Evolutionary conservation across 2,797 vertebrate genomes (phyloP).

Genomic region (Sebastes miniatus): DNA sequence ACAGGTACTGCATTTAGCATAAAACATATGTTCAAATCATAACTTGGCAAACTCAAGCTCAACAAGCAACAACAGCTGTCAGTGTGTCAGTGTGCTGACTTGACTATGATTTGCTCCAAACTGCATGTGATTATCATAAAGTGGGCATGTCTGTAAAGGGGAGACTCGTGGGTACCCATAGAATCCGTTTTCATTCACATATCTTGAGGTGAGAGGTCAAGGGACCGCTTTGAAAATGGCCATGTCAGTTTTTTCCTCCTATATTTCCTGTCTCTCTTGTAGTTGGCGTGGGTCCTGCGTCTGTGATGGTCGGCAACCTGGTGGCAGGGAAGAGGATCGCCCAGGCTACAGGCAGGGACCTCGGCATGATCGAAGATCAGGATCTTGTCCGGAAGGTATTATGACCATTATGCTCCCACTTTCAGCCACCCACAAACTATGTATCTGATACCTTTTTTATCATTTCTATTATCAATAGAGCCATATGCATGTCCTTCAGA

Average conservation of each 20-base stretch:
- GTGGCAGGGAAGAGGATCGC: slow-evolving; percentile 98
- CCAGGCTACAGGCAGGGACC: slow-evolving; percentile 94
- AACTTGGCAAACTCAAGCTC: accelerated
- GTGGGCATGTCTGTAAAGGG: no score
- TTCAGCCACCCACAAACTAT: background rate
- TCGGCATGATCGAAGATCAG: slow-evolving; percentile 96
- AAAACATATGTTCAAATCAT: no score
- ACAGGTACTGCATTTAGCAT: no score
- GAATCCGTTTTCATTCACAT: no score
- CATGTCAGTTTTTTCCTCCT: no score
- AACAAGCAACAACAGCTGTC: no score
- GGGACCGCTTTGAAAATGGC: no score
- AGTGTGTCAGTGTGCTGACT: no score
- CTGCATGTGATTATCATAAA: no score
- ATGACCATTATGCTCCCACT: background rate
- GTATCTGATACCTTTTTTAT: background rate
- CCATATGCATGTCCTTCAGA: background rate
- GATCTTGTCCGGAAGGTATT: slow-evolving; percentile 95
- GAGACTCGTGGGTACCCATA: no score
- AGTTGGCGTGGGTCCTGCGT: slow-evolving; percentile 97
- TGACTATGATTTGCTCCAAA: accelerated
- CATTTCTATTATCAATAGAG: background rate
- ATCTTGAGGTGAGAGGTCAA: no score
- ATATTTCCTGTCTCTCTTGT: background rate
- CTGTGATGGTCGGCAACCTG: slow-evolving; percentile 98